A percentile compares a stretch with the other conserved stretches of the same genome.
Evolutionary conservation across 2,797 vertebrate genomes (phyloP).

Genomic region (Lemur catta): DNA sequence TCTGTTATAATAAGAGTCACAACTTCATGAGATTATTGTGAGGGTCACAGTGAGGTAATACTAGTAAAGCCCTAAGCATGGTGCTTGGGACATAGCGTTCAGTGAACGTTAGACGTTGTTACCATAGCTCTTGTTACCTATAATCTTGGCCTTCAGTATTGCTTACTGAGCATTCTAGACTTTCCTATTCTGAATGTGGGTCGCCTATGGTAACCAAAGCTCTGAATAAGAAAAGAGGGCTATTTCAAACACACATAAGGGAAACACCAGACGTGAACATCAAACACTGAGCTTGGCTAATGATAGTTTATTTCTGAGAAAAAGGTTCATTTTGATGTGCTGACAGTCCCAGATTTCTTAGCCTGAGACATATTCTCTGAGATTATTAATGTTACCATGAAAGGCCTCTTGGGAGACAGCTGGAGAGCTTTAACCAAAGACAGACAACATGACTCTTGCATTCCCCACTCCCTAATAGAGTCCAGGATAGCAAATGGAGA

Average conservation of each 20-base stretch:
- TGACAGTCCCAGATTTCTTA: constrained; percentile 27
- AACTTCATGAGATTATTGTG: neutral
- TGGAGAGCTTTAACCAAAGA: constrained; percentile 44
- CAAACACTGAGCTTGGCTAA: neutral
- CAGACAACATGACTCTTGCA: neutral
- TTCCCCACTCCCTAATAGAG: neutral
- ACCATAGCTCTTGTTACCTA: neutral
- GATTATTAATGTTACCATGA: constrained; percentile 13
- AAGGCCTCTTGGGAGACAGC: neutral
- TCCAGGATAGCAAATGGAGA: neutral
- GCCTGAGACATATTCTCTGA: neutral
- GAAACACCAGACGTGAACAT: neutral
- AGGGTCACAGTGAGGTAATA: neutral
- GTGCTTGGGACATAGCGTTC: neutral
- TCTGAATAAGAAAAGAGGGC: constrained; percentile 31
- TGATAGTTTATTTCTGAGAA: constrained; percentile 29
- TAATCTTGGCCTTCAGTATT: neutral
- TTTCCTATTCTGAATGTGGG: neutral
- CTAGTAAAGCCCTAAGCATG: neutral
- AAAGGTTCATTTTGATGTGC: constrained; percentile 20
- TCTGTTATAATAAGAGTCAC: neutral
- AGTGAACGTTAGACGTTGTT: neutral
- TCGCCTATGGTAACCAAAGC: neutral
- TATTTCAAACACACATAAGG: neutral
- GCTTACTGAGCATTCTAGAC: neutral